A percentile compares a stretch with the other conserved stretches of the same genome.
phyloP scores from a whole-genome alignment of 64 coral and sea anemone species.

The Actinia equina region DNA sequence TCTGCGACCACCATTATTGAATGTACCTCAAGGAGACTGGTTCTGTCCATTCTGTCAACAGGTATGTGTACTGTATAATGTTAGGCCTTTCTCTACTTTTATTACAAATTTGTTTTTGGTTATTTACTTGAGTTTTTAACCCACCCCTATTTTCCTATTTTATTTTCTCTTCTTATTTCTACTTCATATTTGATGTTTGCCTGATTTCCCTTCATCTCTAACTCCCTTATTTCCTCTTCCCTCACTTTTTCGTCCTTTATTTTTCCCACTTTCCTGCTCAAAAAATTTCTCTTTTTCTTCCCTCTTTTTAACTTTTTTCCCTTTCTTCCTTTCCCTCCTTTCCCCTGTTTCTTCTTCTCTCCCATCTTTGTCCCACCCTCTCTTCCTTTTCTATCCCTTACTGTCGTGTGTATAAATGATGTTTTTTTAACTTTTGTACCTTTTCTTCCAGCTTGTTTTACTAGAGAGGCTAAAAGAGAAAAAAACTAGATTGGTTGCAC shows the following conservation, averaged over 20 bases:
- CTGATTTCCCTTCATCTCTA: neutral
- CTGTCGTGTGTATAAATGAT: no score
- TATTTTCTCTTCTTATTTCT: no score
- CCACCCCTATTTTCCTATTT: no score
- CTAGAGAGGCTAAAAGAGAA: conserved; percentile 83
- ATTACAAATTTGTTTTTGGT: no score
- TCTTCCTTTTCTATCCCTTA: no score
- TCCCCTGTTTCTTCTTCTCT: neutral
- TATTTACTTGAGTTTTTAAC: no score
- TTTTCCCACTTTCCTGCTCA: no score
- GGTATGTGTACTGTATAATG: conserved; percentile 13
- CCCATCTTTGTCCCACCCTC: neutral
- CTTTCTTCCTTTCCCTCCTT: neutral
- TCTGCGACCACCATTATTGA: conserved; percentile 87
- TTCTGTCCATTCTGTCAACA: conserved; percentile 96
- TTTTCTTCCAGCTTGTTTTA: conserved; percentile 48
- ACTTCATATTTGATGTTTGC: no score
- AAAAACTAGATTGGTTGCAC: conserved; percentile 43
- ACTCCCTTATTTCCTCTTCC: neutral
- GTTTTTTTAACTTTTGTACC: no score
- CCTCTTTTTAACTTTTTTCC: no score
- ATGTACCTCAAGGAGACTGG: conserved; percentile 96
- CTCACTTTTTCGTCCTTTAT: neutral
- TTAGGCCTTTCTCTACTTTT: no score
- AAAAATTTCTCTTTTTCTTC: neutral